Base-by-base conservation (phyloP, 2,888 invertebrate species). In the Leptopilina drosophilae region DNA sequence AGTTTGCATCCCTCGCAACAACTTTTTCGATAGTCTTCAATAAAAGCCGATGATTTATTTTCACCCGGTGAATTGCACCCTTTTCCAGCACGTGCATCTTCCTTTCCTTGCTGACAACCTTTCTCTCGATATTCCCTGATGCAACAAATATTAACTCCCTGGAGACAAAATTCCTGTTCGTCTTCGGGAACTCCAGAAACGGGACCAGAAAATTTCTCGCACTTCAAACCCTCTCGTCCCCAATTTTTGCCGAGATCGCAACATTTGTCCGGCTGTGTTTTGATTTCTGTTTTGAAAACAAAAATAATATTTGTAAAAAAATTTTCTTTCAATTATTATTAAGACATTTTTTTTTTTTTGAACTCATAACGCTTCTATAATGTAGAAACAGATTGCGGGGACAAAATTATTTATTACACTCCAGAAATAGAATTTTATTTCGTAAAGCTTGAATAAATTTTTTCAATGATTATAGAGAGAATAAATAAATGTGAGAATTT, bases 71-170 rank as follows among this genome's bases (percentile, higher is more conserved):
- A 67, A 14, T 78, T 84, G 80, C 93, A 93, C 42, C 90, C 91
- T 12, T 88, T 83, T 9, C 93, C 93, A 56, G 91, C 87, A 77
- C 92, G 91, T 1, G 94, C 94, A 77, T 93, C 93, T 49, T 90
- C 88, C 84, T 93, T 93, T 3, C 94, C 94, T 77, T 90, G 87
- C 26, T 92, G 89, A 85, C 94, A 94, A 82, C 93, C 92, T 67
- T 89, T 87, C 82, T 93, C 92, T 83, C 93, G 93, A 82, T 85
- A 92, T 85, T 86, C 84, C 76, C 86, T 85, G 3, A 87, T 92
- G 88, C 95, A 95, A 87, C 95, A 96, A 53, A 95, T 94, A 78
- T 94, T 93, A 40, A 94, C 93, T 0, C 94, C 93, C n/a, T 94
- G 94, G 64, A 94, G 88, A 84, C 96, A 96, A 1, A 94, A 88